Base-by-base conservation (phyloP, 2,797 vertebrate genomes). In the Dromococcyx pavoninus region DNA sequence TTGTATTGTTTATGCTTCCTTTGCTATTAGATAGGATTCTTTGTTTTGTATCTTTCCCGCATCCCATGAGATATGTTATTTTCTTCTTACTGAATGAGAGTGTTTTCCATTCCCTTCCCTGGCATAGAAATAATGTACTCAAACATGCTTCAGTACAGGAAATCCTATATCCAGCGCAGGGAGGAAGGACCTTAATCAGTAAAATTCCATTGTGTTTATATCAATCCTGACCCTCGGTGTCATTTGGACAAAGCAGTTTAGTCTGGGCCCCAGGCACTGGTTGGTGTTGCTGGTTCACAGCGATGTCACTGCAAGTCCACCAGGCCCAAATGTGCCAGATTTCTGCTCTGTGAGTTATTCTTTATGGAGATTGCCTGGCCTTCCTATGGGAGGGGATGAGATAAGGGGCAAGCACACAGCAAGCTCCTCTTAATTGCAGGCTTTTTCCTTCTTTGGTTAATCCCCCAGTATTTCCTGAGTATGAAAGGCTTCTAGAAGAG, bases 161-260 rank as follows among this genome's bases (percentile, higher is more conserved):
- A 96, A 96, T 95, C 95, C 95, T 94, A 97, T 94, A 96, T 92
- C 69, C 92, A 96, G 84, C 1, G 0, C 0, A 2, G 83, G 88
- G 86, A 96, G 95, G 95, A 96, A 96, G 75, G 78, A 86, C 91
- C 95, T 91, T 95, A 96, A 96, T 96, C 91, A 95, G 95, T 82
- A 39, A 95, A 95, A 97, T 94, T 96, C 95, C 94, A 71, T 95
- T 94, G 91, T 93, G 95, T 96, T 96, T 94, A 56, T 94, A 94
- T 94, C 95, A 85, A 28, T 88, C 27, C 88, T 97, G 95, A 94
- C 94, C 95, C 86, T 94, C 0, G 1, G 71, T 86, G 89, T 88
- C 76, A 8, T 41, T 65, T 43, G 91, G 80, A 91, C 71, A 73
- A 73, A 94, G 88, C 33, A 35, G 57, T 88, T 53, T 11, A 43